A percentile compares a stretch with the other conserved stretches of the same genome.
These are phyloP conservation scores for Merluccius polli DNA, from an alignment of 2,797 vertebrate genomes.

Conservation along the genomic window DNA sequence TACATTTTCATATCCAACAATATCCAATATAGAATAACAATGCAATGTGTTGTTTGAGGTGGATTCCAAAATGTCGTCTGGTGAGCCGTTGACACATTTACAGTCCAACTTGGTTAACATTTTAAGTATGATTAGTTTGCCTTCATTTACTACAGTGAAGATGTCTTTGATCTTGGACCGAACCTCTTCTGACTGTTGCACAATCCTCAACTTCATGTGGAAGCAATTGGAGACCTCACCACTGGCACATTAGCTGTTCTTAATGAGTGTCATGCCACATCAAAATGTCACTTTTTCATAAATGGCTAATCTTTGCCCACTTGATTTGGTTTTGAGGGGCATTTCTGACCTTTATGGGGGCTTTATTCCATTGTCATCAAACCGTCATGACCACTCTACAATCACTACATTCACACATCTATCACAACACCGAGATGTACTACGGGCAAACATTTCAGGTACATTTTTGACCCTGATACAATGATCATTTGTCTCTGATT, in stretches of 20 bases:
- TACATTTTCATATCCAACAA: too few species aligned
- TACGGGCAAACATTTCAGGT: too few species aligned
- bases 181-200: constrained; percentile 11
- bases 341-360: too few species aligned
- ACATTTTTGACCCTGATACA: too few species aligned
- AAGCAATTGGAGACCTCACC: constrained; percentile 5
- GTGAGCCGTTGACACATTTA: constrained; percentile 12
- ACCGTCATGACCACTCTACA: too few species aligned
- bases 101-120: constrained; percentile 14
- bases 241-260: background rate
- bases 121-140: constrained; percentile 14
- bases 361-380: too few species aligned
- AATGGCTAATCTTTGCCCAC: background rate
- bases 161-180: constrained; percentile 11
- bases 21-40: too few species aligned
- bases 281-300: background rate
- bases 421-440: too few species aligned
- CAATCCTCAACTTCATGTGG: background rate
- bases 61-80: background rate
- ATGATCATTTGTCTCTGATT: background rate
- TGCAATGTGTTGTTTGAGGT: too few species aligned
- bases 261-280: background rate
- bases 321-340: too few species aligned
- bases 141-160: background rate
- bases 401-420: too few species aligned